Evolutionary conservation across 1,140 invertebrate genomes (phyloP), one percentile per base, ranked within the genome.

Genomic region (Drosophila mayri): DNA sequence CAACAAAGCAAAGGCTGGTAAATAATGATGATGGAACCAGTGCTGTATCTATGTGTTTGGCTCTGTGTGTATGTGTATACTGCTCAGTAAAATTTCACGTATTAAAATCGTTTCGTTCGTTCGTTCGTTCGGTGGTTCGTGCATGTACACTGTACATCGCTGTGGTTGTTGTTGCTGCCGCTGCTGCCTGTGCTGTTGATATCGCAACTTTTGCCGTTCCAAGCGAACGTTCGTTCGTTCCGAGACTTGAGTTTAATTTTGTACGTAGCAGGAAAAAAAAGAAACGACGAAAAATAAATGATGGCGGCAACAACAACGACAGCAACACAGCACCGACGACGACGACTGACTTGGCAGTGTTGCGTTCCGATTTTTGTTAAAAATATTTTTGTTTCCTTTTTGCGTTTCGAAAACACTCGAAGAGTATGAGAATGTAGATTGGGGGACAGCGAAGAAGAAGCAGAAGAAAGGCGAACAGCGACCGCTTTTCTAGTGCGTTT

Each of bases 21-120:
- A 88, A 88, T 88, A 88, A 88, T 88, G 84, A 88, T 88, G 84
- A 84, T 88, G 84, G 84, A 88, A 88, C 84, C 79, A 83, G 76
- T 76, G 57, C 47, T 62, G 50, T 49, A 43, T 49, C 37, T 65
- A 22, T 62, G 38, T 25, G 46, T 76, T 47, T 71, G 32, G 67
- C 28, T 50, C 28, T 32, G 28, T 81, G 38, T 30, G 28, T 30
- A 8, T 30, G 28, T 84, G 46, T 79, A 71, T 76, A 61, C 63
- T 67, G 66, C 59, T 71, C 76, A 79, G 76, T 79, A 72, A 79
- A 79, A 79, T 79, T 78, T 79, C 76, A 79, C 79, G 77, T 79
- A 79, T 76, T 79, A 79, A 79, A 79, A 79, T 79, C 76, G 57
- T 74, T 67, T 74, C 64, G 71, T 74, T 47, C 47, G 71, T 74